Base-by-base conservation (phyloP, 2,113 vertebrate genomes). In the Lamprologus tigripictilis region DNA sequence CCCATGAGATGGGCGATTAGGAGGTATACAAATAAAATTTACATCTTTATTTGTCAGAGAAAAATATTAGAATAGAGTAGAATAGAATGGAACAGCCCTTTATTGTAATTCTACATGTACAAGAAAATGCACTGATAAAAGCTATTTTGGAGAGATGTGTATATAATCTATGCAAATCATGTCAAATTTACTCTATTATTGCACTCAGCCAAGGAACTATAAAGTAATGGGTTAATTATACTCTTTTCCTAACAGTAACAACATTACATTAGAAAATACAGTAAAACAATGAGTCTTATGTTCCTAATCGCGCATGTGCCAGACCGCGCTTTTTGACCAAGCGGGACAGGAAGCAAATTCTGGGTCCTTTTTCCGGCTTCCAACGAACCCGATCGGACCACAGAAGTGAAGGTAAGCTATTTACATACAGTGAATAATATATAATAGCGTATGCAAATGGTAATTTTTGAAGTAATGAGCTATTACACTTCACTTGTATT, bases 371-470 rank as follows among this genome's bases (percentile, higher is more conserved):
- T 4, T 54, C 5, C 1, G 0, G 51, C n/a, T 54, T 54, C n/a
- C 51, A 54, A 7, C n/a, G 0, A 7, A 54, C 51, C 51, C 2
- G 2, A 21, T 12, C 5, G 0, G 2, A 21, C 51, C 51, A 1
- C n/a, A 54, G 51, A 54, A 54, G n/a, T 54, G 51, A 54, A 12
- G 1, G 2, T 11, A 0, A 53, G 1, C 5, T 53, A 54, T 54
- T 7, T 54, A 54, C 19, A 53, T 2, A 10, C 1, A 2, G 51
- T 53, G 51, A 53, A 53, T 53, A 53, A 11, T 53, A 6, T 53
- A 23, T 54, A 54, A 23, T 23, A 54, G 6, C 2, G 10, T 0
- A 54, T 54, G 53, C 53, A 54, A 54, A 54, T 54, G 53, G 53
- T 23, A 23, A 54, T 54, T 54, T 54, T 54, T 54, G 53, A 54